Conservation (phyloP, 2,888 invertebrate species). For the Melinaea marsaeus region DNA sequence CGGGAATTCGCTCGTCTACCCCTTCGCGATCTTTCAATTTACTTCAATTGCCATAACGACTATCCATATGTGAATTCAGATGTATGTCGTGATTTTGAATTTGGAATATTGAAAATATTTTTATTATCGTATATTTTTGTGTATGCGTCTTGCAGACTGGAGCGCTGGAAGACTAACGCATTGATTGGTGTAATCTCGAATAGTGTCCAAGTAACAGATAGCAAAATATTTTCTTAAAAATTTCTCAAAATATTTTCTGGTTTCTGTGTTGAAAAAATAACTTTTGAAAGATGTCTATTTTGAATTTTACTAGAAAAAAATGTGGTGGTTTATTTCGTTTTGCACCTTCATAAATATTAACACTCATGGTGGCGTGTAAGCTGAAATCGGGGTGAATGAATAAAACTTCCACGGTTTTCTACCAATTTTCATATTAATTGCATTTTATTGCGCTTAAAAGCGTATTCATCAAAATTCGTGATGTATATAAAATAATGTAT, state of each 20-base stretch:
- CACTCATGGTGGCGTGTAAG: conserved; percentile 18
- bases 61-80: conserved; percentile 9
- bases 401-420: conserved; percentile 45
- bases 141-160: too few relatives aligned
- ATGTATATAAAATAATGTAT: conserved; percentile 35
- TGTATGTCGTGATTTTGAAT: neutral
- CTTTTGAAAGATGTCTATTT: too few relatives aligned
- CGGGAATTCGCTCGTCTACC: conserved; percentile 55
- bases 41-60: conserved; percentile 30
- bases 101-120: too few relatives aligned
- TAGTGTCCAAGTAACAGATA: too few relatives aligned
- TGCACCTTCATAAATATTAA: conserved; percentile 12
- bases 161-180: too few relatives aligned
- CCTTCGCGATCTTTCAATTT: conserved; percentile 63
- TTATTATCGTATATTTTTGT: too few relatives aligned
- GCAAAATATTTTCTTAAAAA: too few relatives aligned
- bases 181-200: too few relatives aligned
- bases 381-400: conserved; percentile 37
- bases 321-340: neutral
- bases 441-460: conserved; percentile 41
- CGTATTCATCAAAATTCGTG: conserved; percentile 34
- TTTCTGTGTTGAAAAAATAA: too few relatives aligned
- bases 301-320: too few relatives aligned
- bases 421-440: conserved; percentile 50
- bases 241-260: too few relatives aligned